These are phyloP conservation scores for Agapostemon virescens DNA, from an alignment of 2,888 invertebrate genomes.

Conservation along the genomic window DNA sequence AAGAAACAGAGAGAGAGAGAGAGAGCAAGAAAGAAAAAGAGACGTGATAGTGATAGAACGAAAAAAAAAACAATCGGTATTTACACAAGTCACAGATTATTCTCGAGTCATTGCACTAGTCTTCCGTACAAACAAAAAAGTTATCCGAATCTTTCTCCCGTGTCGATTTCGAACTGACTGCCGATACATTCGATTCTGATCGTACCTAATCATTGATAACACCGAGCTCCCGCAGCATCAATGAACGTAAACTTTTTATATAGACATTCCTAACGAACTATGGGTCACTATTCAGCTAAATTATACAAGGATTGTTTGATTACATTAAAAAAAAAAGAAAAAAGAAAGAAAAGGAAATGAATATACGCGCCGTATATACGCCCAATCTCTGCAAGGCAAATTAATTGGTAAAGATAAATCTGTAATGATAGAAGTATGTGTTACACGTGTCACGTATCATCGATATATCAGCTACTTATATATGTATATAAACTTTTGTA, in stretches of 20 bases:
- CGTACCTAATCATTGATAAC: slow-evolving; percentile 35
- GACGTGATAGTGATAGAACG: not conserved
- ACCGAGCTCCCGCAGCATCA: slow-evolving; percentile 58
- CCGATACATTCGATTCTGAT: slow-evolving; percentile 16
- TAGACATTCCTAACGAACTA: slow-evolving; percentile 67
- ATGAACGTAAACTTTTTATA: slow-evolving; percentile 65
- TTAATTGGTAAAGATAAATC: slow-evolving; percentile 58
- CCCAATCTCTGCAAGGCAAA: slow-evolving; percentile 55
- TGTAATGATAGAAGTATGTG: slow-evolving; percentile 63
- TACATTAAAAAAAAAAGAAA: slow-evolving; percentile 56
- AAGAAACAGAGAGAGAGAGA: not conserved
- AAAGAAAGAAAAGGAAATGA: slow-evolving; percentile 52
- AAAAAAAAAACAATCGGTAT: slow-evolving; percentile 54
- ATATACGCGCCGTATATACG: slow-evolving; percentile 62
- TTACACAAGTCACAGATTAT: slow-evolving; percentile 63
- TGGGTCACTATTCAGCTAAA: slow-evolving; percentile 70
- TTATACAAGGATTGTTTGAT: slow-evolving; percentile 71
- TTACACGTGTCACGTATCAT: slow-evolving; percentile 61
- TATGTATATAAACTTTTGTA: slow-evolving; percentile 49
- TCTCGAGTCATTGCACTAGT: slow-evolving; percentile 72
- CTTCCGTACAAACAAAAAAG: slow-evolving; percentile 28
- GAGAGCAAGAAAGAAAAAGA: not conserved
- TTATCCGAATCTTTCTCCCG: slow-evolving; percentile 10
- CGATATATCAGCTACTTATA: slow-evolving; percentile 33
- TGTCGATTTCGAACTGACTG: not conserved